Conservation (phyloP, 1,140 invertebrate species). For the Dreissena polymorpha region DNA sequence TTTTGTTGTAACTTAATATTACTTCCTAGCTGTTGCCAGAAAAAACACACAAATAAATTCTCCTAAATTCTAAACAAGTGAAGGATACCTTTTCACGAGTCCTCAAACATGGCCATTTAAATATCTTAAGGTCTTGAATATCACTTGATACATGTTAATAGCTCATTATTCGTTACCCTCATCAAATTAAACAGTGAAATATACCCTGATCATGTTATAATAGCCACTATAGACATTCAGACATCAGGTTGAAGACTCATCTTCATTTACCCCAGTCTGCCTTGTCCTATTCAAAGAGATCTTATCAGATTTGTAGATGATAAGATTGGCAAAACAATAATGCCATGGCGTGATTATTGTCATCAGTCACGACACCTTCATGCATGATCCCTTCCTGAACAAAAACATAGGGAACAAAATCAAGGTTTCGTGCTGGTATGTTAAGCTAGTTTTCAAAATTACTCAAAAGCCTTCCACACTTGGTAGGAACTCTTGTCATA, state of each 20-base stretch:
- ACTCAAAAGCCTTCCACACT: neutral
- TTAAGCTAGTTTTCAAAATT: neutral
- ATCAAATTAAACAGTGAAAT: constrained; percentile 1
- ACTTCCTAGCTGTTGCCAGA: neutral
- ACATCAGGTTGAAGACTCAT: neutral
- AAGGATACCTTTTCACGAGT: neutral
- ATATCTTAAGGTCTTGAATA: neutral
- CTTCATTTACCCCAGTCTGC: neutral
- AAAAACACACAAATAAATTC: neutral
- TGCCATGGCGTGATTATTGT: neutral
- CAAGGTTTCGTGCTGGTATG: neutral
- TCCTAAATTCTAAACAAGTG: neutral
- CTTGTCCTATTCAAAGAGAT: constrained; percentile 1
- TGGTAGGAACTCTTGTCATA: neutral
- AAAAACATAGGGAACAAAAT: neutral
- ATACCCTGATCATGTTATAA: neutral
- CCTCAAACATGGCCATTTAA: neutral
- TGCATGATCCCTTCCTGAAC: neutral
- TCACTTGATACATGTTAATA: constrained; percentile 1
- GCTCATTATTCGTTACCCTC: neutral
- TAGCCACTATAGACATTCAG: neutral
- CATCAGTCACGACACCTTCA: neutral
- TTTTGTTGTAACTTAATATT: neutral
- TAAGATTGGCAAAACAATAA: neutral
- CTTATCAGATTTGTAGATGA: constrained; percentile 1